Evolutionary conservation across 1,140 invertebrate species (phyloP).

Genomic region (Brachionus rotundiformis): DNA sequence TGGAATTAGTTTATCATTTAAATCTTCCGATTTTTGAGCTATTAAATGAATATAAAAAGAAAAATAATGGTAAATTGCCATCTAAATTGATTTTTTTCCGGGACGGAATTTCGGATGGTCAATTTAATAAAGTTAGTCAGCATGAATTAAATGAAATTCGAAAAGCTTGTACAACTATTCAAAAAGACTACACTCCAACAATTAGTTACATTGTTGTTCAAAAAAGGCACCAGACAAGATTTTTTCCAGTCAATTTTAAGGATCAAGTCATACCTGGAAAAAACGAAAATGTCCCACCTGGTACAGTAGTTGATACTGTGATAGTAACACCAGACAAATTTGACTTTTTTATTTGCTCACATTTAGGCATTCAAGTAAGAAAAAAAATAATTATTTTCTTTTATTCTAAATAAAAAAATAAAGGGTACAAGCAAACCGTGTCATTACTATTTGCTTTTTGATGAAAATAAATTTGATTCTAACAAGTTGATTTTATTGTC

Average conservation of each 20-base stretch:
- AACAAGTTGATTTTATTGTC: conserved; percentile 66
- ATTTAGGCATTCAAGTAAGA: conserved; percentile 44
- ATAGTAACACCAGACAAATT: conserved; percentile 79
- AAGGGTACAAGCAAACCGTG: conserved; percentile 8
- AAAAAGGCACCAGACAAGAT: conserved; percentile 81
- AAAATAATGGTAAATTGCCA: background rate
- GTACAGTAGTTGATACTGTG: conserved; percentile 77
- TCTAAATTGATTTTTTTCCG: background rate
- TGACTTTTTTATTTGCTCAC: conserved; percentile 65
- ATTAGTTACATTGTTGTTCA: conserved; percentile 83
- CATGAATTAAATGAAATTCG: conserved; percentile 4
- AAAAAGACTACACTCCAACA: background rate
- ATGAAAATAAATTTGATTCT: conserved; percentile 4
- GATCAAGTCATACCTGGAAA: background rate
- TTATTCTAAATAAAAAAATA: too few species aligned
- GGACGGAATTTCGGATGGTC: conserved; percentile 10
- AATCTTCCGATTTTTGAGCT: background rate
- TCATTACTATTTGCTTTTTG: background rate
- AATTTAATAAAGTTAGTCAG: background rate
- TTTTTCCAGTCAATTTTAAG: background rate
- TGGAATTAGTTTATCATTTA: background rate
- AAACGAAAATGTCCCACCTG: conserved; percentile 74
- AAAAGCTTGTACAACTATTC: background rate
- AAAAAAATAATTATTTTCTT: background rate
- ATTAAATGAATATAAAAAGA: background rate